Base-by-base conservation (phyloP, 1,140 invertebrate species). In the Rhynchophorus ferrugineus region DNA sequence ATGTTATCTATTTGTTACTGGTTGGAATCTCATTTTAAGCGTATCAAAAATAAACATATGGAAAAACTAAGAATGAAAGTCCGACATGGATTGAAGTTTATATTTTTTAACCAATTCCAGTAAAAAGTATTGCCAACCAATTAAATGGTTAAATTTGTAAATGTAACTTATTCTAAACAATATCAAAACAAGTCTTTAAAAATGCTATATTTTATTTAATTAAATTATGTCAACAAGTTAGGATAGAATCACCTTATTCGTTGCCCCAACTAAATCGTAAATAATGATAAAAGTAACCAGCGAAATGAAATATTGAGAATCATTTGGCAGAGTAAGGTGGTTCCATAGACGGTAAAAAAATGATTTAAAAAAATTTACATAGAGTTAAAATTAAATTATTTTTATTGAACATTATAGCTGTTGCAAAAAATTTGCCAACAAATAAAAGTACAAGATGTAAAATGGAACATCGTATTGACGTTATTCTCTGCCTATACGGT, bases 171-270 rank as follows among this genome's bases (percentile, higher is more conserved):
- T 38, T 35, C 62, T 60, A 61, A 60, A 61, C 61, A 64, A 64
- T 62, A 64, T 62, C 54, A 62, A 64, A 64, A 63, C 60, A 64
- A 64, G 58, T 60, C 50, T 56, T 61, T 60, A 64, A 62, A 62
- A 62, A 60, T 60, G 49, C 56, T 63, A 61, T 60, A 60, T 57
- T 50, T 56, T 57, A 55, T 60, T 59, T 34, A 56, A 46, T 60
- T 54, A 56, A 57, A 58, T 57, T 60, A 61, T 61, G 59, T 62
- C 60, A 62, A 62, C 61, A 62, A 61, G 56, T 42, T 50, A 42
- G 45, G 44, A 50, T 54, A 55, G 58, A 52, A 57, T 55, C 58
- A 52, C 58, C 58, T 49, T 47, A 57, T 57, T 55, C 58, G 51
- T 38, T 49, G 44, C 44, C 33, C 45, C 52, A 47, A 37, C 24